These are phyloP conservation scores for Apamea crenata DNA, from an alignment of 2,888 invertebrate genomes.

Conservation along the genomic window DNA sequence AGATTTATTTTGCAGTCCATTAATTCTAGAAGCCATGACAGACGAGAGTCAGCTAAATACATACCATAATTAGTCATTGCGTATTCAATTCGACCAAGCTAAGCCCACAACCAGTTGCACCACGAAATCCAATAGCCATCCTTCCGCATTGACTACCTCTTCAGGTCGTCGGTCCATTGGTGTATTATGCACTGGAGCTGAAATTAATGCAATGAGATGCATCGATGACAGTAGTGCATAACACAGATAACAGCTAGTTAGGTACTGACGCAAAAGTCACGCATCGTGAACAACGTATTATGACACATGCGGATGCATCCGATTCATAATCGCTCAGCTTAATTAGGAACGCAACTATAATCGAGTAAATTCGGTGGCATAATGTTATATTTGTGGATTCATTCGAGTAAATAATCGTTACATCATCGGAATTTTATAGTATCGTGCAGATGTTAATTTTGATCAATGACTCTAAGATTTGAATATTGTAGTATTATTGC, in stretches of 20 bases:
- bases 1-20: background rate
- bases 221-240: conserved; percentile 54
- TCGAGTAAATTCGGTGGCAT: conserved; percentile 43
- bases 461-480: conserved; percentile 26
- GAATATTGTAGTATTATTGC: background rate
- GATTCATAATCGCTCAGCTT: conserved; percentile 50
- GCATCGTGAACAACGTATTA: conserved; percentile 62
- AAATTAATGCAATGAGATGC: conserved; percentile 49
- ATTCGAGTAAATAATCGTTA: conserved; percentile 55
- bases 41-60: background rate
- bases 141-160: conserved; percentile 16
- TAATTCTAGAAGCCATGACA: background rate
- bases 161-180: conserved; percentile 23
- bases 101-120: conserved; percentile 9
- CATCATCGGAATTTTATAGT: conserved; percentile 34
- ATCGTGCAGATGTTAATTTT: conserved; percentile 17
- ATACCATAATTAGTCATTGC: conserved; percentile 14
- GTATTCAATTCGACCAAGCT: background rate
- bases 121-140: background rate
- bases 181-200: conserved; percentile 30
- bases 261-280: conserved; percentile 57
- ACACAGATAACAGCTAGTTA: conserved; percentile 48
- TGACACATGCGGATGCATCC: conserved; percentile 66
- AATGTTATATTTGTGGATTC: conserved; percentile 35
- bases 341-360: conserved; percentile 55